Conservation (phyloP, 1,140 invertebrate species). For the Micrasema minimum region DNA sequence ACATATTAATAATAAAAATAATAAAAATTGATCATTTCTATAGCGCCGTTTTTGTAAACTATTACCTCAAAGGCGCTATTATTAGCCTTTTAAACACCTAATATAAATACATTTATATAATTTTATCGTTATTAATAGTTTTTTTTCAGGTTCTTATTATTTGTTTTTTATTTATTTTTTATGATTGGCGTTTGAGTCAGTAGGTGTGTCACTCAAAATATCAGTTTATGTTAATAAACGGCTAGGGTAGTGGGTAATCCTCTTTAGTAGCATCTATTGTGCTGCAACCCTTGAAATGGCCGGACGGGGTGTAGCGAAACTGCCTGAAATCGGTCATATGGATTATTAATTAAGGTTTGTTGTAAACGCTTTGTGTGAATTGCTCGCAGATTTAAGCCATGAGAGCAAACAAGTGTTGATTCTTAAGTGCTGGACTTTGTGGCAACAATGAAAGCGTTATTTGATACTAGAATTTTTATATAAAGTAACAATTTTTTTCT, state of each 20-base stretch:
- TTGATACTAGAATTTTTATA: too few species aligned
- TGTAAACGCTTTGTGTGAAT: constrained; percentile 33
- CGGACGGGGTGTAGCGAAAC: background rate
- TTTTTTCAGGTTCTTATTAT: too few species aligned
- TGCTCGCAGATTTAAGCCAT: constrained; percentile 43
- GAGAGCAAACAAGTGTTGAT: constrained; percentile 40
- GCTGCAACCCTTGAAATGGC: constrained; percentile 43
- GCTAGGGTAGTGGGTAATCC: constrained; percentile 41
- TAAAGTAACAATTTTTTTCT: too few species aligned
- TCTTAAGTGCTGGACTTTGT: constrained; percentile 30
- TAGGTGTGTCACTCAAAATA: constrained; percentile 22
- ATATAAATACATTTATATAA: too few species aligned
- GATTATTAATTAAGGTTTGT: constrained; percentile 49
- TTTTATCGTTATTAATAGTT: too few species aligned
- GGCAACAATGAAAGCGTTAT: too few species aligned
- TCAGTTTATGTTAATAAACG: constrained; percentile 52
- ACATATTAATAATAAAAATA: too few species aligned
- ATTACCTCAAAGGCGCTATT: too few species aligned
- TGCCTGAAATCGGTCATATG: constrained; percentile 46
- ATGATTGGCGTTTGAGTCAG: background rate
- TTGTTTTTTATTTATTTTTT: too few species aligned
- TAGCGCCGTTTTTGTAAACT: too few species aligned
- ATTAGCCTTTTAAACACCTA: too few species aligned
- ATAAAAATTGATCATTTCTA: too few species aligned
- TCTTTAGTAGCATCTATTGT: constrained; percentile 25